A percentile compares a stretch with the other conserved stretches of the same genome.
Conservation (phyloP, 2,888 invertebrate species). For the Lepidocyrtinus sp. region DNA sequence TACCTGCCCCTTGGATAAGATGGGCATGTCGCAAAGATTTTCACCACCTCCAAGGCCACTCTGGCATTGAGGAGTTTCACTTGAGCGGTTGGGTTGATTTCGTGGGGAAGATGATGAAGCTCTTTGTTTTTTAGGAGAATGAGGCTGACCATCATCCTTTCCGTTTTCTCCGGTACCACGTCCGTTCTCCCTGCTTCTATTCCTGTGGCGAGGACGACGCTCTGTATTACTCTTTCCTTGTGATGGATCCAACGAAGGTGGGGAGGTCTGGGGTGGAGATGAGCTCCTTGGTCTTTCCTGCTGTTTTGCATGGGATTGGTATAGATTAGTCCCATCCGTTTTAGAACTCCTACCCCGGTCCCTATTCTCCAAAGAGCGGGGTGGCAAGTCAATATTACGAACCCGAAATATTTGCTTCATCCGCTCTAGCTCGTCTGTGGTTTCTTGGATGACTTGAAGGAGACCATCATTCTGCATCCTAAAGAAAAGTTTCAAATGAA, state of each 20-base stretch:
- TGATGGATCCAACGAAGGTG: background rate
- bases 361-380: background rate
- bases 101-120: too few relatives aligned
- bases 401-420: slow-evolving; percentile 44
- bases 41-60: too few relatives aligned
- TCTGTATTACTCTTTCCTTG: background rate
- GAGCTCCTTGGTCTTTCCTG: background rate
- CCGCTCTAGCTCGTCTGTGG: slow-evolving; percentile 43
- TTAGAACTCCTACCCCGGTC: background rate
- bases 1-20: too few relatives aligned
- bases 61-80: too few relatives aligned
- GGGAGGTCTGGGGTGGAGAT: background rate
- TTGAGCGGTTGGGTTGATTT: too few relatives aligned
- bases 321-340: too few relatives aligned
- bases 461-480: slow-evolving; percentile 49
- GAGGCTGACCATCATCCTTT: too few relatives aligned
- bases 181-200: background rate
- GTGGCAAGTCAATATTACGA: background rate
- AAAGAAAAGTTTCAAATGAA: background rate
- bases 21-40: too few relatives aligned
- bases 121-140: too few relatives aligned
- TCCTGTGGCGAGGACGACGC: background rate
- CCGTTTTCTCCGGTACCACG: background rate
- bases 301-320: background rate
- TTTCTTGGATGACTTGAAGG: slow-evolving; percentile 41